A percentile compares a stretch with the other conserved stretches of the same genome.
Evolutionary conservation across 2,113 vertebrate species (phyloP).

Genomic region (Hypomesus transpacificus): DNA sequence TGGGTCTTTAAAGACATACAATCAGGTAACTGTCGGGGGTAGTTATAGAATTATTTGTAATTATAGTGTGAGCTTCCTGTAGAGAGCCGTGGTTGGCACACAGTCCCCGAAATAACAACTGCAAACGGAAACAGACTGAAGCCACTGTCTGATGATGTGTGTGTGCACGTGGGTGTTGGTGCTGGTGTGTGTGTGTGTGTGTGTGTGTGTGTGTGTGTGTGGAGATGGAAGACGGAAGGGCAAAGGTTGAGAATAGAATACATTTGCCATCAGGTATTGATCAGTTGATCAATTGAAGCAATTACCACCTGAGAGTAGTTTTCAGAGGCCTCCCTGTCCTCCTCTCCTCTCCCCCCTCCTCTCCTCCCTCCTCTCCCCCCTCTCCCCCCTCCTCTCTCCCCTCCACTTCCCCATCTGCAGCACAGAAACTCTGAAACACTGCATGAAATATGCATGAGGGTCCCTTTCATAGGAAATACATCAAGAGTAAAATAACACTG

Average conservation of each 20-base stretch:
- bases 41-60: too few relatives aligned
- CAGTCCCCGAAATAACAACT: too few relatives aligned
- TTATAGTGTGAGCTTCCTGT: too few relatives aligned
- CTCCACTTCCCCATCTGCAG: neutral
- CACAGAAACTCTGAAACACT: conserved; percentile 1
- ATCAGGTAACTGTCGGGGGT: too few relatives aligned
- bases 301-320: conserved; percentile 24
- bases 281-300: conserved; percentile 32
- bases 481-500: conserved; percentile 30
- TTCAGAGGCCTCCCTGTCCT: conserved; percentile 13
- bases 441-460: conserved; percentile 50
- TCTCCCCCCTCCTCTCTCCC: conserved; percentile 11
- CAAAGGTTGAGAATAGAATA: neutral
- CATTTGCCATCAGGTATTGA: conserved; percentile 24
- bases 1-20: too few relatives aligned
- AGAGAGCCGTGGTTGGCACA: too few relatives aligned
- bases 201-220: too few relatives aligned
- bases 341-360: neutral
- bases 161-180: neutral
- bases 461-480: conserved; percentile 36
- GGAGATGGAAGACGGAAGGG: neutral
- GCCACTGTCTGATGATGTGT: neutral
- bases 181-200: neutral
- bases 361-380: neutral
- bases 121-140: too few relatives aligned